Percentiles rank a stretch among this genome's conserved stretches.
Evolutionary conservation across 2,888 invertebrate species (phyloP).

Genomic region (Coelogynopora nodosa): DNA sequence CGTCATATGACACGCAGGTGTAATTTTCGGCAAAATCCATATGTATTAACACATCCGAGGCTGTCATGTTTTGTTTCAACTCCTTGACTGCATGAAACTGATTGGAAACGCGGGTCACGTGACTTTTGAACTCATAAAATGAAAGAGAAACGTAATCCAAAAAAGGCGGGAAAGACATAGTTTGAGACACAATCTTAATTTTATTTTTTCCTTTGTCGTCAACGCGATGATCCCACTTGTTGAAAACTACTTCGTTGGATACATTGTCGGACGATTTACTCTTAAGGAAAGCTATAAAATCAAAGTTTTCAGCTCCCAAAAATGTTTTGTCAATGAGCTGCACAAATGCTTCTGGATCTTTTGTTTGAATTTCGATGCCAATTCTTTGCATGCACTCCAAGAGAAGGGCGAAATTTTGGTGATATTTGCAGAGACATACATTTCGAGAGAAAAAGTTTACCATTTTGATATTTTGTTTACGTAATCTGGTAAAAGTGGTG

Average conservation of each 20-base stretch:
- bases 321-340: constrained; percentile 14
- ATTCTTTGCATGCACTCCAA: constrained; percentile 43
- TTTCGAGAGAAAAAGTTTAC: constrained; percentile 46
- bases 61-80: constrained; percentile 46
- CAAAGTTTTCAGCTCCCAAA: not conserved
- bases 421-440: constrained; percentile 47
- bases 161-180: constrained; percentile 25
- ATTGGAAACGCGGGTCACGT: constrained; percentile 45
- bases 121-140: constrained; percentile 47
- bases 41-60: constrained; percentile 46
- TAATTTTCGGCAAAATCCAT: constrained; percentile 49
- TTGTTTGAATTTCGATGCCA: constrained; percentile 42
- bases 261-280: constrained; percentile 30
- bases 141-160: constrained; percentile 39
- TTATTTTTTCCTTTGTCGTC: constrained; percentile 45
- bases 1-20: constrained; percentile 44
- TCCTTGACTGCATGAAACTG: constrained; percentile 47
- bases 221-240: constrained; percentile 46
- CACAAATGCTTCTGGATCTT: constrained; percentile 48
- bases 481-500: constrained; percentile 46
- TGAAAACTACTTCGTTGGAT: constrained; percentile 37
- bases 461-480: constrained; percentile 45
- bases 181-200: constrained; percentile 45
- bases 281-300: constrained; percentile 6
- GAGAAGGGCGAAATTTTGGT: constrained; percentile 49